These are phyloP conservation scores for Conger conger DNA, from an alignment of 2,113 vertebrate species.

Conservation along the genomic window DNA sequence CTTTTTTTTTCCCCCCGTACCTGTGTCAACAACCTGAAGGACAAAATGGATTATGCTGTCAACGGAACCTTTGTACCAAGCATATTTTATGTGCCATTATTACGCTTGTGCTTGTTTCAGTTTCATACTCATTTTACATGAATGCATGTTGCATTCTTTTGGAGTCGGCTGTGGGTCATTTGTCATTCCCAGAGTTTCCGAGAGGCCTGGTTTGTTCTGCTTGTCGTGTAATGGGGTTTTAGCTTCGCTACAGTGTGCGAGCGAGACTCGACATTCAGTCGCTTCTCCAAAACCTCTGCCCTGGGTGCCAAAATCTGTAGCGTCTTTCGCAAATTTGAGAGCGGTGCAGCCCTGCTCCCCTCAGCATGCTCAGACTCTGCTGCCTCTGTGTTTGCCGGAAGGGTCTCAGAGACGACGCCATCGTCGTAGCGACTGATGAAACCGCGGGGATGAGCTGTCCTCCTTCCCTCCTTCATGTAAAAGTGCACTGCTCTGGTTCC, in stretches of 20 bases:
- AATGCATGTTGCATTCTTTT: constrained; percentile 5
- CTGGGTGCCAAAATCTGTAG: background rate
- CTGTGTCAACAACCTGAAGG: constrained; percentile 31
- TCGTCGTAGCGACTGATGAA: background rate
- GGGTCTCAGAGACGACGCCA: background rate
- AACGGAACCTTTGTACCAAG: background rate
- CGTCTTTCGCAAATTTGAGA: background rate
- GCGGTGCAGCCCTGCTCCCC: background rate
- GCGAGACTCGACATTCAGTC: background rate
- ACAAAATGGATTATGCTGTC: constrained; percentile 26
- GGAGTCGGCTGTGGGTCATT: too few species aligned
- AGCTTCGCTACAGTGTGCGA: background rate
- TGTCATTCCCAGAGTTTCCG: background rate
- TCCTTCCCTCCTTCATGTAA: background rate
- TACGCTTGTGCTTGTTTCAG: constrained; percentile 10
- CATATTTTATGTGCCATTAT: background rate
- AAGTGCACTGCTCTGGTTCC: background rate
- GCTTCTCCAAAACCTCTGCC: too few species aligned
- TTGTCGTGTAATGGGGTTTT: background rate
- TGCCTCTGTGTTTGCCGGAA: background rate
- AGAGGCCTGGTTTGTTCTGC: constrained; percentile 1
- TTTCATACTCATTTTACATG: background rate
- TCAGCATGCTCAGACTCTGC: background rate
- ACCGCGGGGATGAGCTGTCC: background rate
- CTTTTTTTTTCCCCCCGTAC: background rate